Evolutionary conservation across 2,888 invertebrate species (phyloP), one percentile per base, ranked within the genome.

Genomic region (Drosophila vallismaia): DNA sequence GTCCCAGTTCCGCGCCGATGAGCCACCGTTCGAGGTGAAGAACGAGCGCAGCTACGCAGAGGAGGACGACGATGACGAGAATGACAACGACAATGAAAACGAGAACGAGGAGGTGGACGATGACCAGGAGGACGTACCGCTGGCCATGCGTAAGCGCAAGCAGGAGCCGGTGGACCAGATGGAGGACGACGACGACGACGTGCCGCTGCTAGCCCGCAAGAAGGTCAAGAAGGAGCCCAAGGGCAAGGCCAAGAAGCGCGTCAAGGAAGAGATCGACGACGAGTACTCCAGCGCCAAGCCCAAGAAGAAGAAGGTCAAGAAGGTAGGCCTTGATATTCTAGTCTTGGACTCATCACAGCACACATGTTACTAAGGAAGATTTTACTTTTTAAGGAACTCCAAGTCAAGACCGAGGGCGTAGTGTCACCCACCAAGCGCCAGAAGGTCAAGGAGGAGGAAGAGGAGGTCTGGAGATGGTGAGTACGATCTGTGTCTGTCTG

Each of bases 381-480:
- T 10, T 6, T 0, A 0, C 1, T 48, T 36, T n/a, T 82, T 58
- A 9, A 79, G 71, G 76, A 74, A 14, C 14, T 45, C 45, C 79
- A 81, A 45, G 71, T 74, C 33, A 89, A 89, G 55, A 29, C 36
- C 29, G 88, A 76, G 88, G 40, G 7, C 9, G 89, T 19, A 7
- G 49, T 44, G 87, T 92, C 81, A 92, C 94, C 94, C 49, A 94
- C 93, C 44, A 95, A 95, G 77, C 86, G 89, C 48, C 89, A 94
- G 58, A 96, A 95, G 90, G 96, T 96, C 90, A 96, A 96, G 89
- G 95, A 95, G 77, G 97, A 97, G 74, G 94, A 95, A 77, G 94
- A 93, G 84, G 96, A 97, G 92, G 97, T 97, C 62, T 97, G 97
- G 97, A 96, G 97, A 94, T 97, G 97, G 97, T 97, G 92, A 93